Percentiles rank a stretch among this genome's conserved stretches.
Conservation (phyloP, 2,113 vertebrate genomes). For the Dolichallabes microphthalmus region DNA sequence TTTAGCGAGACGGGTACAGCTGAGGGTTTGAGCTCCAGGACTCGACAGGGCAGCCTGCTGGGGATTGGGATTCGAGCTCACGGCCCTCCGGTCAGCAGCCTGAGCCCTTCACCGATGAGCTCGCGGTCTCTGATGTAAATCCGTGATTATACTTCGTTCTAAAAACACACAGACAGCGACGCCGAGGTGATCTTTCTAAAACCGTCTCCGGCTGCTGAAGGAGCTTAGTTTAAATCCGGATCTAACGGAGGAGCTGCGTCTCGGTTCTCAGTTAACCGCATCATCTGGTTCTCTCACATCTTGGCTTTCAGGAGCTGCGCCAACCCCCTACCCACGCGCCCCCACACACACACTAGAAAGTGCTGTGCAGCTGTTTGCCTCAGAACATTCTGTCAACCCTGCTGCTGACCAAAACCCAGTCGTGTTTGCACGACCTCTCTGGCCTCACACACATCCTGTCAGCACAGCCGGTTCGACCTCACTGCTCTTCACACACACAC, state of each 20-base stretch:
- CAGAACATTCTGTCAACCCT: background rate
- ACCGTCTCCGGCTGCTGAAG: background rate
- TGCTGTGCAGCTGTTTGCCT: background rate
- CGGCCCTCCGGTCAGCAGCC: background rate
- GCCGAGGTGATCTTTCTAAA: background rate
- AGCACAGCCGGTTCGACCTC: no score
- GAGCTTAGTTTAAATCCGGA: background rate
- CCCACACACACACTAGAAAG: background rate
- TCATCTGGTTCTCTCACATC: background rate
- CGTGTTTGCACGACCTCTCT: background rate
- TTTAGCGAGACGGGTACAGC: background rate
- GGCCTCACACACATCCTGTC: background rate
- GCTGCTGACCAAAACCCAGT: background rate
- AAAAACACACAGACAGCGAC: background rate
- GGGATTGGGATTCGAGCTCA: background rate
- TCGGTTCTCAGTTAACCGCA: background rate
- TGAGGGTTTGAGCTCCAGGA: background rate
- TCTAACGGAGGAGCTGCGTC: background rate
- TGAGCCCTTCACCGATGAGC: background rate
- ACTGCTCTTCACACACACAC: background rate
- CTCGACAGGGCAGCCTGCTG: no score
- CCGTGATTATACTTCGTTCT: no score
- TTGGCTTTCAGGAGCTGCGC: background rate
- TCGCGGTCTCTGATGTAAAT: no score
- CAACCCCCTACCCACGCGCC: background rate